Evolutionary conservation across 2,888 invertebrate species (phyloP), one percentile per base, ranked within the genome.

Genomic region (Tipula vernalis): DNA sequence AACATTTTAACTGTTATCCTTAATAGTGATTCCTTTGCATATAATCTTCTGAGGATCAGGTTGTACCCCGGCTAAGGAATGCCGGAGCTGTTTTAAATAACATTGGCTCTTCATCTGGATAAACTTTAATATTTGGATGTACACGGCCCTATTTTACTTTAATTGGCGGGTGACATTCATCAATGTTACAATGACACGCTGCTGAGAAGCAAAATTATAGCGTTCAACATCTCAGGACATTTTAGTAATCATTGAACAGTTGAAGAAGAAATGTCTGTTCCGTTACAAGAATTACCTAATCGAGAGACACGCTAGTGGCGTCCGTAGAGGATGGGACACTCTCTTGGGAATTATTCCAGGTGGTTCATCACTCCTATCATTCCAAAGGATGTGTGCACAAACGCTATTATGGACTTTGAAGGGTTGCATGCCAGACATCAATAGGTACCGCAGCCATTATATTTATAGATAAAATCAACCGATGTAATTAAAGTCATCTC

Each of bases 111-210:
- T 99, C 98, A 88, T 98, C 97, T 0, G 97, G 98, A 91, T 98
- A 96, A 88, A 97, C 96, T 91, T 98, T 98, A 87, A 99, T 96
- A 90, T 96, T 96, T 2, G 96, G 95, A 91, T 95, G 99, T 88
- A 95, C 98, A 91, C 98, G 98, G 87, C 98, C 98, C 99, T 99
- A 99, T 94, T 99, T 99, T 12, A 99, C 97, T 93, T 98, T 98
- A 39, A 99, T 99, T 98, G 28, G 18, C 2, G 28, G 8, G 18
- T 15, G 36, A 83, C 36, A 83, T 1, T 36, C 5, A 83, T 36
- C 36, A 83, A 83, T 36, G 44, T 71, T 71, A 71, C 83, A 83
- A 36, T 83, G 83, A 71, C 71, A 71, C 84, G 41, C n/a, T n/a
- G n/a, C n/a, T n/a, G n/a, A n/a, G n/a, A n/a, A n/a, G n/a, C n/a